Base-by-base conservation (phyloP, 1,140 invertebrate species). In the Cecropterus lyciades region DNA sequence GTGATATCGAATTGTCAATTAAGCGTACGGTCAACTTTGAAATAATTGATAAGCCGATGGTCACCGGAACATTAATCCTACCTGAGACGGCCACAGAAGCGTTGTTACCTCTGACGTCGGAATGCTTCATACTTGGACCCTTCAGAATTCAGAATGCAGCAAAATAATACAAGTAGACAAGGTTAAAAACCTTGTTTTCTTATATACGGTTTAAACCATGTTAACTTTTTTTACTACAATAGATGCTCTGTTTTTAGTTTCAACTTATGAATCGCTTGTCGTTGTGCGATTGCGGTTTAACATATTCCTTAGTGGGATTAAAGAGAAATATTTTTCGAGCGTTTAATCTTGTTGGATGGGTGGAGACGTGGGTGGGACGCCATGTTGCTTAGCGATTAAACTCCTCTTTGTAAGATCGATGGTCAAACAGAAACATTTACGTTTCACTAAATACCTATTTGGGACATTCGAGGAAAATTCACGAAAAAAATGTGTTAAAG, bases 341-440 rank as follows among this genome's bases (percentile, higher is more conserved):
- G 52, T 71, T 79, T 75, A 70, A 75, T 75, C 76, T 71, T 60
- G 57, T 51, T 62, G 57, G 49, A 69, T 60, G 49, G 49, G 56
- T 24, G 62, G 46, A 57, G 20, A 59, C 15, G 56, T 59, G 56
- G 63, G 60, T 14, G 63, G 51, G 45, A 24, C 20, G 42, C 40
- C 57, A 42, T 55, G 69, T 72, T 72, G 74, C 72, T 65, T 57
- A 64, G 74, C 77, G 77, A 77, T 79, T 76, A 76, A 70, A 72
- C 72, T 74, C 67, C 70, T 72, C 71, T 71, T 63, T 71, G 60
- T 60, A 48, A 65, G 69, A 71, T 77, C 69, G 69, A 73, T 73
- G 63, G 69, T 60, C 57, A 60, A 57, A 57, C 20, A 45, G 37
- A 57, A 16, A 46, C 52, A 17, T 30, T 55, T 55, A 55, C 43